Base-by-base conservation (phyloP, 2,113 vertebrate species). In the Perca schrenkii region DNA sequence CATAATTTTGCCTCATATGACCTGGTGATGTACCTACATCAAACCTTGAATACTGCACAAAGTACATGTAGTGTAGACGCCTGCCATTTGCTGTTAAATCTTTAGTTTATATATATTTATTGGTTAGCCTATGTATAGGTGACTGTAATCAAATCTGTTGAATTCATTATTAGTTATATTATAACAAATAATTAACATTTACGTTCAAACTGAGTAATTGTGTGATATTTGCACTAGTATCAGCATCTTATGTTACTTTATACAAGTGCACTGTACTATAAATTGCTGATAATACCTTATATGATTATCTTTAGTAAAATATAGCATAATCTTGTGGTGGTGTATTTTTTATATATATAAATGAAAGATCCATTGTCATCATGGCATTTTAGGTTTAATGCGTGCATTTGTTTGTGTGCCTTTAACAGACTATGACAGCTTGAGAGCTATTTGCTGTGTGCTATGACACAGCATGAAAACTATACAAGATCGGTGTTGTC, bases 401-500 rank as follows among this genome's bases (percentile, higher is more conserved):
- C 15, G 6, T 57, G 73, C 3, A 21, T 56, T 25, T 54, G 36
- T 71, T 34, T 50, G 10, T 58, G 4, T 34, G 19, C 71, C 13
- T 62, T 70, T 43, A 8, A 34, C 49, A 28, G n/a, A 15, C 43
- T 40, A 17, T 74, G 76, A 64, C 28, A 64, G 25, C 54, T 60
- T 74, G 76, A 60, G 22, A 64, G 25, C 54, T 60, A 70, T 89
- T 60, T 53, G 1, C 40, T 47, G 56, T 69, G 28, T 85, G 74
- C 68, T 46, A 0, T 77, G 88, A 89, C 81, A 75, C 76, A 76
- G 76, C 81, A 53, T 25, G 64, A 61, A 74, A 72, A 79, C 77
- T 57, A 43, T 82, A 77, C 83, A 67, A 67, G 46, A 74, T 57
- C 7, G 3, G 28, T 60, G 86, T 90, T 88, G 90, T 79, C 88